Percentiles rank a stretch among this genome's conserved stretches.
These are phyloP conservation scores for Calonectris borealis DNA, from an alignment of 2,113 vertebrate species.

Conservation along the genomic window DNA sequence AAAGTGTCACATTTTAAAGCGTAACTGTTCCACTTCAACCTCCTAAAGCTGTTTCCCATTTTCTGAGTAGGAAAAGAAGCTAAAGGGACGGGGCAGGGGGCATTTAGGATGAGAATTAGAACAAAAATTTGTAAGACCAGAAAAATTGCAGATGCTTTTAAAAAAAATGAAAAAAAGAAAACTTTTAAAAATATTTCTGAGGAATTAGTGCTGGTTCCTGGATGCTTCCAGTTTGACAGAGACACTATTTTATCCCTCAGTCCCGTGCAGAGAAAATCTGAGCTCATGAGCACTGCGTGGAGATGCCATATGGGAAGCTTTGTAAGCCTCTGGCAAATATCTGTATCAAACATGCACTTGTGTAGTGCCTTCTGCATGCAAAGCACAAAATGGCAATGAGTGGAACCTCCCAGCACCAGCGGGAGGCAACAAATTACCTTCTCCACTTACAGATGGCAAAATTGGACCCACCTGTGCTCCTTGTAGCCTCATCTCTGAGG, in stretches of 20 bases:
- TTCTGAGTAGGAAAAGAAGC: background rate
- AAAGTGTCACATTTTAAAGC: background rate
- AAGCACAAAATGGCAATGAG: slow-evolving; percentile 18
- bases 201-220: background rate
- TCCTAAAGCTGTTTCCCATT: background rate
- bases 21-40: background rate
- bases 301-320: slow-evolving; percentile 49
- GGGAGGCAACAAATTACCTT: slow-evolving; percentile 13
- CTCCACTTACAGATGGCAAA: slow-evolving; percentile 38
- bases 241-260: background rate
- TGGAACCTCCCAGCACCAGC: background rate
- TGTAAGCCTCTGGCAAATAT: slow-evolving; percentile 59
- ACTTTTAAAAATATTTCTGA: background rate
- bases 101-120: background rate
- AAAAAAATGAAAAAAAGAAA: background rate
- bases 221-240: background rate
- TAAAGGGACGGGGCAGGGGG: background rate
- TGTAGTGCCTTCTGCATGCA: background rate
- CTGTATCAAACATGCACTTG: slow-evolving; percentile 16
- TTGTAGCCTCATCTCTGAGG: background rate
- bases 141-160: background rate
- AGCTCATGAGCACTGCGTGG: background rate
- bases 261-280: background rate
- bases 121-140: background rate
- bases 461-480: background rate